Base-by-base conservation (phyloP, 2,797 vertebrate genomes). In the Botia almorhae region DNA sequence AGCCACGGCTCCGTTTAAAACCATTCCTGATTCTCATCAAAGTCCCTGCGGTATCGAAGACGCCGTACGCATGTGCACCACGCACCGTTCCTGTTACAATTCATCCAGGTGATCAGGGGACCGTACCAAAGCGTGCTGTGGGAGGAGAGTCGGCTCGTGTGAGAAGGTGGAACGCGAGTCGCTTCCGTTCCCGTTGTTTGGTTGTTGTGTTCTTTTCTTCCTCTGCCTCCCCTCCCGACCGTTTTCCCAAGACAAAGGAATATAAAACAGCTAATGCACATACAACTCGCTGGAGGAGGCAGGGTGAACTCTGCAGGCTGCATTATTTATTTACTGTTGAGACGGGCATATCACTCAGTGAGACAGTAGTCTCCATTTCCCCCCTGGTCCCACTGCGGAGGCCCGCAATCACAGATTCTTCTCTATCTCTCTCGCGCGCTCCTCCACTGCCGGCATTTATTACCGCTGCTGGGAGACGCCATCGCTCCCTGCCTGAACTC, bases 161-260 rank as follows among this genome's bases (percentile, higher is more conserved):
- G 53, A 65, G 71, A 51, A 76, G 78, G 50, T 74, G 70, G 58
- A 75, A 58, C 50, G 72, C 36, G 65, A 74, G 83, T 61, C 75
- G 69, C 55, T 82, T 69, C 69, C 81, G 75, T 81, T 82, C 80
- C 84, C 86, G 81, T 84, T 86, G 83, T 81, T 89, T 87, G 85
- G 85, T 86, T 82, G 39, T 82, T 75, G 56, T 60, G 76, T 76
- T 61, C 67, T 51, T 65, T 79, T 72, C 69, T 63, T 50, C 83
- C 76, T 76, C 83, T 78, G 69, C 82, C 64, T 81, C 74, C 43
- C 36, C 74, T 76, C 77, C 76, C 70, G 78, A 85, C 75, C 87
- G 85, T 92, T 93, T 94, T 93, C 93, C 91, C 91, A 93, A 94
- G 93, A 93, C 92, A 93, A 94, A 94, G 92, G 92, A 90, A 93